Conservation (phyloP, 2,797 vertebrate species). For the Danio albolineatus region DNA sequence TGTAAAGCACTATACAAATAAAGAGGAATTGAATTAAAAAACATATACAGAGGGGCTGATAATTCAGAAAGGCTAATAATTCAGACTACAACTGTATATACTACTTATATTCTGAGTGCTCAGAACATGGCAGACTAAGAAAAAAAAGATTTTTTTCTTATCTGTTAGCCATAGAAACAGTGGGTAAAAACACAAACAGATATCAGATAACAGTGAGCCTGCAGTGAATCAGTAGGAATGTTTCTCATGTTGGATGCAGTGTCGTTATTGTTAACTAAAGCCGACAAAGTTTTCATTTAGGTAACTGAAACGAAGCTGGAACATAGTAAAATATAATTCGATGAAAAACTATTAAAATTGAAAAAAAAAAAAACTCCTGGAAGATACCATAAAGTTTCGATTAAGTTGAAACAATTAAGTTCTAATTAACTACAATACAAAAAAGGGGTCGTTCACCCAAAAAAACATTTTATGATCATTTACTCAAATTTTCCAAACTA, state of each 20-base stretch:
- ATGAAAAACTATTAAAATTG: too few relatives aligned
- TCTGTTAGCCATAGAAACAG: not conserved
- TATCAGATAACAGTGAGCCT: not conserved
- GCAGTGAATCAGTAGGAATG: slow-evolving; percentile 24
- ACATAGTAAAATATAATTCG: not conserved
- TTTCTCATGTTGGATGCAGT: not conserved
- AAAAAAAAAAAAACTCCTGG: too few relatives aligned
- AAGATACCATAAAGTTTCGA: too few relatives aligned
- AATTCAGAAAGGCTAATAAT: too few relatives aligned
- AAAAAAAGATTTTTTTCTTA: not conserved
- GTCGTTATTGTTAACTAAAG: not conserved
- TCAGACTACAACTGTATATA: not conserved
- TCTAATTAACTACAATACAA: too few relatives aligned
- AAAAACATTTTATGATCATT: too few relatives aligned
- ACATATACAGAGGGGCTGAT: too few relatives aligned
- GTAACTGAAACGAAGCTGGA: not conserved
- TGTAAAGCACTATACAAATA: too few relatives aligned
- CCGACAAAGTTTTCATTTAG: not conserved
- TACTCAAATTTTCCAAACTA: too few relatives aligned
- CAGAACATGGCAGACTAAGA: not conserved
- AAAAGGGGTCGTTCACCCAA: too few relatives aligned
- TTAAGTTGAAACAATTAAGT: too few relatives aligned
- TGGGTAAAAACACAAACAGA: not conserved
- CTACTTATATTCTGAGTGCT: not conserved
- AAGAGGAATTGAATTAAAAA: too few relatives aligned